These are phyloP conservation scores for Melanotaenia maccullochi DNA, from an alignment of 2,797 vertebrate genomes.

Conservation along the genomic window DNA sequence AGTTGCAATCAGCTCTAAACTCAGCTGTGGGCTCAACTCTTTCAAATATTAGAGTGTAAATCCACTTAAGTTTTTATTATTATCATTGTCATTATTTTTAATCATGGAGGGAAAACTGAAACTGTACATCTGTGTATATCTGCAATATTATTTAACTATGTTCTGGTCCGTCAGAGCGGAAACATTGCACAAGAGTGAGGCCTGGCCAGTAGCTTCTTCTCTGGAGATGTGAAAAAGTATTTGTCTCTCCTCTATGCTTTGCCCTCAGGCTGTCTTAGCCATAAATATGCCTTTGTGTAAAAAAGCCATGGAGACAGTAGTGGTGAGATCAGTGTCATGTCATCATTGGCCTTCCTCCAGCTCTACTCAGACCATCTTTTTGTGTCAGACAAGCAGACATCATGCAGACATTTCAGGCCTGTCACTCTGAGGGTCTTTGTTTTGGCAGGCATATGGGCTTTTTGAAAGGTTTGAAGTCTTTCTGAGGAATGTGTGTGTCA, in stretches of 20 bases:
- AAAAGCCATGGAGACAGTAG: conserved; percentile 63
- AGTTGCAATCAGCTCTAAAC: conserved; percentile 26
- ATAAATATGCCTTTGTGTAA: conserved; percentile 70
- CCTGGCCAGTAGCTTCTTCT: conserved; percentile 57
- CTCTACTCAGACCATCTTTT: conserved; percentile 62
- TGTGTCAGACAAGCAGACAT: conserved; percentile 64
- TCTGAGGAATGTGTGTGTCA: conserved; percentile 53
- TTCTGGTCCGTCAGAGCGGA: conserved; percentile 54
- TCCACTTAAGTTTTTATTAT: neutral
- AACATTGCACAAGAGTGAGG: conserved; percentile 51
- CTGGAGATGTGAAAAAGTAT: conserved; percentile 57
- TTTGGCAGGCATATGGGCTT: conserved; percentile 58
- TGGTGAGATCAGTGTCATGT: conserved; percentile 70
- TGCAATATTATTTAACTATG: conserved; percentile 51
- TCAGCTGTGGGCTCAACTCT: neutral
- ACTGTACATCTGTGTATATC: conserved; percentile 34
- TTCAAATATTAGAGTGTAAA: neutral
- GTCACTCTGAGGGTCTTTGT: conserved; percentile 66
- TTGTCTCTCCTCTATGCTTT: conserved; percentile 52
- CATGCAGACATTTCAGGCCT: conserved; percentile 66
- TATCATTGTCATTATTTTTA: no score
- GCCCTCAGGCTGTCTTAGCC: conserved; percentile 60
- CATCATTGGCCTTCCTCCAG: conserved; percentile 74
- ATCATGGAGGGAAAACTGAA: conserved; percentile 21
- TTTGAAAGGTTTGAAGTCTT: conserved; percentile 55